Evolutionary conservation across 2,888 invertebrate species (phyloP).

Genomic region (Autographa pulchrina): DNA sequence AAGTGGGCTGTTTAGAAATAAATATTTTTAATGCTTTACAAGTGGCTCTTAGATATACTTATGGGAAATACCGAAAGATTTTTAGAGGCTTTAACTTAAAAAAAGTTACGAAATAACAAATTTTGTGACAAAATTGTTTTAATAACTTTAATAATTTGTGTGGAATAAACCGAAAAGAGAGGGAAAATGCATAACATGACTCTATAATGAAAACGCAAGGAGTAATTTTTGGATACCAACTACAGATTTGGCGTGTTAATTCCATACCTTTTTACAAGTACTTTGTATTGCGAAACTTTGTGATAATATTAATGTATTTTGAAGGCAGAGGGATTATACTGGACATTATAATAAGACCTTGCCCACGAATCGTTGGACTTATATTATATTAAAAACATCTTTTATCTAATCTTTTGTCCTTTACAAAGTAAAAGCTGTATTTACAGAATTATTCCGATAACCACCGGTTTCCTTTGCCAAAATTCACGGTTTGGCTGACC

Average conservation of each 20-base stretch:
- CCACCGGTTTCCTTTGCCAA: constrained; percentile 63
- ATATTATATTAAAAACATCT: constrained; percentile 3
- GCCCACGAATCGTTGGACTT: neutral
- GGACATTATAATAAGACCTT: neutral
- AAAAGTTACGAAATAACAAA: too few species aligned
- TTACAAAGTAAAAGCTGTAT: constrained; percentile 50
- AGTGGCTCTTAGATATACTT: neutral
- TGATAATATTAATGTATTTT: too few species aligned
- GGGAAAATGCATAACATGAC: too few species aligned
- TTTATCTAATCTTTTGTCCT: constrained; percentile 40
- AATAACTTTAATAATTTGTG: too few species aligned
- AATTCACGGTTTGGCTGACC: constrained; percentile 68
- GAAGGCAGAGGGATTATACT: neutral
- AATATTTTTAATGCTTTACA: neutral
- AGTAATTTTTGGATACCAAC: too few species aligned
- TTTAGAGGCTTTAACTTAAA: neutral
- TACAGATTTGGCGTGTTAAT: too few species aligned
- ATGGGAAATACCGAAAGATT: neutral
- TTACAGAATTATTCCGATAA: constrained; percentile 56
- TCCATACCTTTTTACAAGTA: too few species aligned
- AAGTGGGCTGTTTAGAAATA: neutral
- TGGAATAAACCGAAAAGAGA: too few species aligned
- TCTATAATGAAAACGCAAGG: too few species aligned
- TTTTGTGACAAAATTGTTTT: too few species aligned
- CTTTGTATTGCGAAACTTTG: too few species aligned